These are phyloP conservation scores for Campaea margaritaria DNA, from an alignment of 2,888 invertebrate genomes.

Conservation along the genomic window DNA sequence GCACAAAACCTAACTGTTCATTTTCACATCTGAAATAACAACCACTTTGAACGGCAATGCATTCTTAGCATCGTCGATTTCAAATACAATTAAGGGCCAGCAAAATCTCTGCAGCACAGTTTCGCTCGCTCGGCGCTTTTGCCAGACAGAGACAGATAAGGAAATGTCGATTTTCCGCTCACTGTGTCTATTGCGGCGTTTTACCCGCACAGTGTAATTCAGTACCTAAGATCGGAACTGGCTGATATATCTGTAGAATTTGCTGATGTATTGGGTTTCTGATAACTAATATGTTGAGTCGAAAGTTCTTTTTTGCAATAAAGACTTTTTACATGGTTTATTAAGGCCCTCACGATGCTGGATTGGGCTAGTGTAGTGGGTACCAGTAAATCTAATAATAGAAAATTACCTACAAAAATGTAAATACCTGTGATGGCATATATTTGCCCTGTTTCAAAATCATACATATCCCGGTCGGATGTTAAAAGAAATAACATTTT, in stretches of 20 bases:
- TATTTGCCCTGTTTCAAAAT: too few relatives aligned
- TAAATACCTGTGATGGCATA: too few relatives aligned
- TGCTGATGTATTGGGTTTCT: too few relatives aligned
- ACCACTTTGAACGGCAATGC: background rate
- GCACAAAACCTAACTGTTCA: background rate
- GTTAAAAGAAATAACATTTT: too few relatives aligned
- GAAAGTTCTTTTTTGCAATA: too few relatives aligned
- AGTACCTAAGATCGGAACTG: slow-evolving; percentile 6
- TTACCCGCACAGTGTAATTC: background rate
- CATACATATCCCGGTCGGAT: too few relatives aligned
- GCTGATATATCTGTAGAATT: background rate
- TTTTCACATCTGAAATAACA: background rate
- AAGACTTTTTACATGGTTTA: too few relatives aligned
- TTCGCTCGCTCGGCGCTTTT: slow-evolving; percentile 29
- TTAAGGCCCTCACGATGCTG: too few relatives aligned
- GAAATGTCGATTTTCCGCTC: slow-evolving; percentile 41
- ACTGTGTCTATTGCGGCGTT: slow-evolving; percentile 33
- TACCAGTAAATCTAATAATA: too few relatives aligned
- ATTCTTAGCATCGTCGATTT: slow-evolving; percentile 9
- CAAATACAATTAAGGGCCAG: slow-evolving; percentile 23
- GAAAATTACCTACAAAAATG: too few relatives aligned
- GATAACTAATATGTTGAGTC: too few relatives aligned
- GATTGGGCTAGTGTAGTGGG: too few relatives aligned
- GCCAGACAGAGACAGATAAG: slow-evolving; percentile 31
- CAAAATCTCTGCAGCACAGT: slow-evolving; percentile 13